A percentile compares a stretch with the other conserved stretches of the same genome.
phyloP scores from a whole-genome alignment of 30 jellyfish, hydroid and myxozoan species.

The Cassiopea xamachana region DNA sequence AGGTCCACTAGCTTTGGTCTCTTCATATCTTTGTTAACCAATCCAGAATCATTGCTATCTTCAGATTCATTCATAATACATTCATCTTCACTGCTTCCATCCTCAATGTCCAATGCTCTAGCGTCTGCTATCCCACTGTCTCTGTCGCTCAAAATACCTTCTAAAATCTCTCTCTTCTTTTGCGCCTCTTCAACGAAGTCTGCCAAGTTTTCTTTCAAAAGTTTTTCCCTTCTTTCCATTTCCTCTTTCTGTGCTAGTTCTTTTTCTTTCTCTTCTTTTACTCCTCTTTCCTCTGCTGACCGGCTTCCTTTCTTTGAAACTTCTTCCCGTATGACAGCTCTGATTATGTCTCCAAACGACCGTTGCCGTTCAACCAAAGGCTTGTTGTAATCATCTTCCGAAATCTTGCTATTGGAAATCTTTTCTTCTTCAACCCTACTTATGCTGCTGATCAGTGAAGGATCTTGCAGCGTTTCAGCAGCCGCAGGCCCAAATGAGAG shows the following conservation, averaged over 20 bases:
- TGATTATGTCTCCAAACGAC: slow-evolving; percentile 42
- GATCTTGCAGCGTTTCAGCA: slow-evolving; percentile 13
- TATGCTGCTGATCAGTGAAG: slow-evolving; percentile 17
- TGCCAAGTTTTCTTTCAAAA: background rate
- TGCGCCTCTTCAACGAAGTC: slow-evolving; percentile 22
- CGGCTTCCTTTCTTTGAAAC: slow-evolving; percentile 8
- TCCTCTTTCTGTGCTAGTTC: slow-evolving; percentile 1
- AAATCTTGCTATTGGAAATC: slow-evolving; percentile 7
- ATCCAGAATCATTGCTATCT: background rate
- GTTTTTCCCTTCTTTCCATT: slow-evolving; percentile 10
- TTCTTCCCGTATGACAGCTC: slow-evolving; percentile 34
- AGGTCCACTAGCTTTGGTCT: slow-evolving; percentile 47
- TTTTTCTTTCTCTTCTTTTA: background rate
- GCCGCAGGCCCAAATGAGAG: slow-evolving; percentile 48
- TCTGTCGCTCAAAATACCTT: background rate
- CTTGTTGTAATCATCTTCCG: slow-evolving; percentile 36
- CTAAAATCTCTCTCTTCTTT: background rate
- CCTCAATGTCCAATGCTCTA: background rate
- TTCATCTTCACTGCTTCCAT: background rate
- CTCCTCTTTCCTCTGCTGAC: background rate
- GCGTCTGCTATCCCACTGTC: background rate
- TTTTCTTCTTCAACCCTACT: slow-evolving; percentile 29
- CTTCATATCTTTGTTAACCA: background rate
- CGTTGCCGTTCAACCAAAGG: slow-evolving; percentile 55
- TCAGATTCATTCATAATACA: no score